Evolutionary conservation across 2,113 vertebrate species (phyloP).

Genomic region (Ictalurus punctatus): DNA sequence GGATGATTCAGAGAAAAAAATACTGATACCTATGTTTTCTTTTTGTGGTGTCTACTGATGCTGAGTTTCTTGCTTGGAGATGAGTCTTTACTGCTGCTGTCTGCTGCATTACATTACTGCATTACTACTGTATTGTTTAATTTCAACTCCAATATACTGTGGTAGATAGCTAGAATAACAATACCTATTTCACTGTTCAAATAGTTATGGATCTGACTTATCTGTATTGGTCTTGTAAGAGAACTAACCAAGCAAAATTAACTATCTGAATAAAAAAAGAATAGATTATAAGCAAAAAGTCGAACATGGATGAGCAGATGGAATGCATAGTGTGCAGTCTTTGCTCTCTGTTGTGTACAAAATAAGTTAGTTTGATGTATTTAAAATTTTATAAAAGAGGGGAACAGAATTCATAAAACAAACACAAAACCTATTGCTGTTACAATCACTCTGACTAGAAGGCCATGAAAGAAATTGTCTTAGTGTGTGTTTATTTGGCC

Average conservation of each 20-base stretch:
- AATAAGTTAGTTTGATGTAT: neutral
- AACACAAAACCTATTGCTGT: neutral
- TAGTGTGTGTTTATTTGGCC: neutral
- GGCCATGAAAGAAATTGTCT: neutral
- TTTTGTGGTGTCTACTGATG: too few relatives aligned
- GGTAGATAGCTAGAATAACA: too few relatives aligned
- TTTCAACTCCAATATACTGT: too few relatives aligned
- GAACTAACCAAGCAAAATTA: neutral
- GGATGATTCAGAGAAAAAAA: too few relatives aligned
- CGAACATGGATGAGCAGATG: neutral
- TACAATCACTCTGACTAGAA: neutral
- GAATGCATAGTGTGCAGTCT: neutral
- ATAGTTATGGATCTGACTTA: too few relatives aligned
- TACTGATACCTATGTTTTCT: too few relatives aligned
- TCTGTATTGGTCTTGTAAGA: neutral
- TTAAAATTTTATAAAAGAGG: neutral
- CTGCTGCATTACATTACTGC: too few relatives aligned
- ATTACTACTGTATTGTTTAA: too few relatives aligned
- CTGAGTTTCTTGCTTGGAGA: too few relatives aligned
- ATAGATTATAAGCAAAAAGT: neutral
- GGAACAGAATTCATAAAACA: neutral
- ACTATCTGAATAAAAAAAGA: neutral
- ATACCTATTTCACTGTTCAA: too few relatives aligned
- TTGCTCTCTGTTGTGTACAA: neutral
- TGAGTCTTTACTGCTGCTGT: too few relatives aligned